Base-by-base conservation (phyloP, 2,888 invertebrate species). In the Eumacrocentrus americanus region DNA sequence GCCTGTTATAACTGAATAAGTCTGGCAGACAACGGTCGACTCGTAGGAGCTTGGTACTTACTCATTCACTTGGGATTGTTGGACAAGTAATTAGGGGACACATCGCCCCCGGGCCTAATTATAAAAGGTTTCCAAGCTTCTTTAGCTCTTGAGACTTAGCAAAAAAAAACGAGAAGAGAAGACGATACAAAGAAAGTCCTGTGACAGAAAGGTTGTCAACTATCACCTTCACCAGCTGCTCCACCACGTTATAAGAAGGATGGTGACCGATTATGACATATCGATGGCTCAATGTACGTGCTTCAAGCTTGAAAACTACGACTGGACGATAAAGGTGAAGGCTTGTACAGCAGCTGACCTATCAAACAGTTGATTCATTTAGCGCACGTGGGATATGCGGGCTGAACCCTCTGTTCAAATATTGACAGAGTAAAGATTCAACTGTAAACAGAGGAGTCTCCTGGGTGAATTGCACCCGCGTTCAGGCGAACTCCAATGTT, bases 41-140 rank as follows among this genome's bases (percentile, higher is more conserved):
- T 40, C 18, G 61, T 59, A 52, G 47, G 51, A 54, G 66, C n/a
- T n/a, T n/a, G n/a, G 67, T 70, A 76, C 75, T 78, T 74, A 72
- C 68, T 75, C 75, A 73, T 74, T 78, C 73, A 72, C 60, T 69
- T 64, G 70, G 69, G 70, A 78, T 78, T 78, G 77, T 79, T 74
- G 74, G 76, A 78, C 76, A 72, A 74, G 76, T 79, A 79, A 79
- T 80, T 79, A 80, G 78, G 75, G 76, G 70, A 76, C 46, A 23
- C 23, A 73, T 76, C 71, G 77, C 79, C 77, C 68, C 69, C 71
- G 76, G 78, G 78, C 77, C 75, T 79, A 80, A 79, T 80, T 79
- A 80, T 76, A 76, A 78, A 76, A 74, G 69, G 66, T 67, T 63
- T 61, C 61, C 57, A 63, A 59, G 54, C 56, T 46, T 9, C 9